Base-by-base conservation (phyloP, 2,797 vertebrate species). In the Sebastiscus albofasciatus region DNA sequence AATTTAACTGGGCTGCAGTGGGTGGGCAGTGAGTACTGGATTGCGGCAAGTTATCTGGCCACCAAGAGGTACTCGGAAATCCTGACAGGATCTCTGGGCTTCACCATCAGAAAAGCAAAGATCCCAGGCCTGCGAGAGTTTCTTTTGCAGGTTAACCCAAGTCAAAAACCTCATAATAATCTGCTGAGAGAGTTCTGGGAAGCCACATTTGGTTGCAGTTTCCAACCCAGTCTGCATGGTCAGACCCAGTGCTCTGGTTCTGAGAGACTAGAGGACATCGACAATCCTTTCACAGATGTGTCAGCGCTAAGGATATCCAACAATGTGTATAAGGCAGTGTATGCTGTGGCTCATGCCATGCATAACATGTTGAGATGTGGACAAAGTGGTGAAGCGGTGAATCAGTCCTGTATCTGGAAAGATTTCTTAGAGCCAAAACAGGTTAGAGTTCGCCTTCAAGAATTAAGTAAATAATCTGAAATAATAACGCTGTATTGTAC, bases 1-100 rank as follows among this genome's bases (percentile, higher is more conserved):
- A 96, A 96, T 65, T 49, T 96, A 54, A 95, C 92, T 1, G 94
- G 93, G 29, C 77, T 96, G 60, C 95, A 96, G 83, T 96, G 95
- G 96, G 89, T 96, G 12, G 96, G 94, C 33, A 96, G 95, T 72
- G 95, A 96, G 85, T 96, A 95, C 65, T 96, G 96, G 96, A 96
- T 96, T 56, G 95, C 95, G 49, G 90, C 93, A 8, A 80, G 89
- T 67, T 82, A 94, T 75, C 75, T 96, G 67, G 87, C 95, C 62
- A 90, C 65, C 13, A 75, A 87, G n/a, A 91, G 36, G 59, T 88
- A 88, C 49, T 92, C 93, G 5, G 66, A 65, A 69, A 87, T 96
- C 67, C 89, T 96, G 6, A 90, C 79, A 33, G 94, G 96, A 6
- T 92, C 95, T 52, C 81, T 96, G 59, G 96, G 96, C 52, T 96